Evolutionary conservation across 2,113 vertebrate species (phyloP), one percentile per base, ranked within the genome.

Genomic region (Chionodraco myersi): DNA sequence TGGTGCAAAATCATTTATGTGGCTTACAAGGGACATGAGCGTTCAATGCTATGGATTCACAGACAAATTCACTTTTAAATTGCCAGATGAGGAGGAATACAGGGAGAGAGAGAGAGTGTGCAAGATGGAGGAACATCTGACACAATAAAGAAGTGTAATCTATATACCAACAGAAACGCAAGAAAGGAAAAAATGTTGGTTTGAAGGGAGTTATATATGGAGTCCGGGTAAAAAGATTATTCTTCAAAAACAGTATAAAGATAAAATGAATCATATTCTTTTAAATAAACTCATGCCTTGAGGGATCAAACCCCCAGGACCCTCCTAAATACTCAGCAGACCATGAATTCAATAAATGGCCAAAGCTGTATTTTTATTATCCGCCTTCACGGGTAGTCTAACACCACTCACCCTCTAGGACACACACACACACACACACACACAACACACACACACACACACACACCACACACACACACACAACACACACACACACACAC

Each of bases 321-420:
- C 34, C 15, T 73, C 49, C 57, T 77, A 86, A 82, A 86, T 59
- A 75, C 56, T 75, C 57, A 68, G 73, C 61, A 80, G 71, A 82
- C 52, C 81, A 53, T 65, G 6, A 73, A 79, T 88, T 87, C 80
- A 88, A 75, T 86, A 85, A 41, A 86, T 36, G 61, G 59, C 74
- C 18, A 15, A 66, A 73, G 63, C 87, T 81, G 58, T 71, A 77
- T 79, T 87, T 88, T 91, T 85, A 86, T 93, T 85, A 89, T 89
- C 76, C 64, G 68, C 66, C 70, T 59, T 78, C 67, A 81, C 34
- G 44, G 68, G 66, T 65, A 79, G 71, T 78, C 72, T 76, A 69
- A 86, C 74, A 80, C 53, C 52, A 77, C 26, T 72, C 41, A 60
- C 65, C 81, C 64, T 82, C 82, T 82, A 53, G 69, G 84, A 34